phyloP scores from a whole-genome alignment of 2,888 invertebrate genomes.

The Amphipoea lucens region DNA sequence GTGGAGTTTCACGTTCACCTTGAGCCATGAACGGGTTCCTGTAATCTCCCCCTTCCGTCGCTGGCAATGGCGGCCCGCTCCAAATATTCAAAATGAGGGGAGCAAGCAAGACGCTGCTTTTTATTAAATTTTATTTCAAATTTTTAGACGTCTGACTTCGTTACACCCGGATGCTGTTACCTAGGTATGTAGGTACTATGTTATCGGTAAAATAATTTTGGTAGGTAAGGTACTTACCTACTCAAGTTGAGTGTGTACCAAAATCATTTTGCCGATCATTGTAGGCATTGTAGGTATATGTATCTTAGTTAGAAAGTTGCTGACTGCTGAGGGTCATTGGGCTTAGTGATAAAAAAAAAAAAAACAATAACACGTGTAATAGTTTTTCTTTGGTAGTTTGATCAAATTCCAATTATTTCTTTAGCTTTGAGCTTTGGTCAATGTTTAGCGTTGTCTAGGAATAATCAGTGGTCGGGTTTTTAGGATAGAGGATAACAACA shows the following conservation, averaged over 20 bases:
- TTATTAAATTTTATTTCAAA: constrained; percentile 72
- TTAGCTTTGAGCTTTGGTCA: not conserved
- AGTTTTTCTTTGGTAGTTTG: not conserved
- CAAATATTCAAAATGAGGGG: constrained; percentile 68
- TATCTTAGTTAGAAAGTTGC: not conserved
- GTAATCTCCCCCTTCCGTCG: constrained; percentile 76
- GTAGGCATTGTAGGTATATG: too few relatives aligned
- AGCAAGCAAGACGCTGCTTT: constrained; percentile 60
- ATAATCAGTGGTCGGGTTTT: not conserved
- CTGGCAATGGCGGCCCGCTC: constrained; percentile 55
- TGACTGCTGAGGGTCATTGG: not conserved
- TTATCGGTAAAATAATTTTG: not conserved
- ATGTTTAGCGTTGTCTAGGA: not conserved
- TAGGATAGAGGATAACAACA: not conserved
- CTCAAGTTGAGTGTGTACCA: not conserved
- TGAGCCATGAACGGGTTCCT: constrained; percentile 84
- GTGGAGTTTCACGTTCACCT: constrained; percentile 83
- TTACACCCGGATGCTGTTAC: not conserved
- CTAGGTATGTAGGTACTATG: not conserved
- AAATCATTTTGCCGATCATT: not conserved
- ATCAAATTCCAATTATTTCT: not conserved
- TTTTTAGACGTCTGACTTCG: constrained; percentile 28
- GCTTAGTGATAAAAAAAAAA: not conserved
- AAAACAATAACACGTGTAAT: not conserved
- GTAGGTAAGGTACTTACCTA: not conserved